Evolutionary conservation across 2,888 invertebrate species (phyloP), one percentile per base, ranked within the genome.

Genomic region (Monochamus alternatus): DNA sequence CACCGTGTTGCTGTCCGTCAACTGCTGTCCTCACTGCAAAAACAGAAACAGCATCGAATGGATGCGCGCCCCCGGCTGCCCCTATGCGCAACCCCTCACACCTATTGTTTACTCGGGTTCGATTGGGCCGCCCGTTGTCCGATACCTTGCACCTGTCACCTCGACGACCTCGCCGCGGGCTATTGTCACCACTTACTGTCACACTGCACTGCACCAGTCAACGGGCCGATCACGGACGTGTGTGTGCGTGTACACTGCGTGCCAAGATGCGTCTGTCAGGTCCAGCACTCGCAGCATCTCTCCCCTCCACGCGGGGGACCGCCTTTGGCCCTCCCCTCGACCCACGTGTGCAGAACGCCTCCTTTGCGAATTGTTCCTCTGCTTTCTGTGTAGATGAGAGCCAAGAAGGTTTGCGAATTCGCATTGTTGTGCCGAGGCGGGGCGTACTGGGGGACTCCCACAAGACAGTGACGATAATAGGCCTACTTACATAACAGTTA

Each of bases 261-360:
- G 85, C 85, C 85, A 84, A 85, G 87, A 87, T 89, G 88, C 88
- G 88, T 89, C 89, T 89, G 88, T 81, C 82, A 78, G 78, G 84
- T 83, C 82, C 84, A 81, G 83, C 80, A 79, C 79, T 80, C 81
- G 78, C 84, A 84, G 79, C 78, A 84, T 85, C 84, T 82, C 83
- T 83, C 87, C 87, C 87, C 87, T 81, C 86, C 84, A 82, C 47
- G 52, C n/a, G 71, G 80, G 82, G 76, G 78, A 81, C 85, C 86
- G 84, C 86, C 86, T 82, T 81, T 83, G 85, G 77, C 82, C 87
- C 88, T 83, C 87, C 88, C 85, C 82, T 81, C 81, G 82, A 74
- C 83, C 87, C 89, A 88, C 88, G 87, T 88, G 88, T 84, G 83
- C 84, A 86, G 83, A 81, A 85, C 88, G 87, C 89, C 88, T 86